These are phyloP conservation scores for Metaphire vulgaris DNA, from an alignment of 1,140 invertebrate genomes.

Conservation along the genomic window DNA sequence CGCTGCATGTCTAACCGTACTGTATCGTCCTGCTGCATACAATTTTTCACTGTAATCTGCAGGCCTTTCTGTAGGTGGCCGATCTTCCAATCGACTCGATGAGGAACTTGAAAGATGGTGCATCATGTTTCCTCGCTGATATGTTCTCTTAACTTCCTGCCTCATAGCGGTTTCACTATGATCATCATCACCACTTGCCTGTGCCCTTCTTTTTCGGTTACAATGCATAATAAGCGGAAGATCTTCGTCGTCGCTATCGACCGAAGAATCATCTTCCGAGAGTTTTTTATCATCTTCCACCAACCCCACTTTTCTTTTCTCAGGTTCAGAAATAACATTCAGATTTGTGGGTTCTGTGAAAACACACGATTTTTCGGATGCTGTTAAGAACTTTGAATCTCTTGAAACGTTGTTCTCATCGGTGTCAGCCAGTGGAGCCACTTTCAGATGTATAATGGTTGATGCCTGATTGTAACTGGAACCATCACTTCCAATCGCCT, in stretches of 20 bases:
- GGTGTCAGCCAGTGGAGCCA: background rate
- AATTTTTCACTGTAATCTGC: background rate
- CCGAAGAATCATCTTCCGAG: background rate
- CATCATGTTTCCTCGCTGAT: background rate
- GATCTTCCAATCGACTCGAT: background rate
- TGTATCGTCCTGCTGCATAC: background rate
- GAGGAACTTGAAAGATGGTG: background rate
- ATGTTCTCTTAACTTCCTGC: background rate
- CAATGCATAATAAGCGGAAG: background rate
- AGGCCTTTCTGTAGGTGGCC: too few relatives aligned
- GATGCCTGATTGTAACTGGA: background rate
- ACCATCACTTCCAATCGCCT: background rate
- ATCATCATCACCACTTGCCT: background rate
- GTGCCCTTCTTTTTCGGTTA: background rate
- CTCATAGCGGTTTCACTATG: background rate
- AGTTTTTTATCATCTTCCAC: too few relatives aligned
- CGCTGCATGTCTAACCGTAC: background rate
- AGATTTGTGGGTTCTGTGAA: background rate
- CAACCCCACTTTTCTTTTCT: background rate
- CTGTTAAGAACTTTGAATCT: too few relatives aligned
- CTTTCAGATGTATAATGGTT: background rate
- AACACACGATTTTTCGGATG: background rate
- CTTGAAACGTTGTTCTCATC: background rate
- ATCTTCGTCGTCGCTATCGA: background rate
- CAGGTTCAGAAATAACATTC: background rate